Evolutionary conservation across 2,888 invertebrate genomes (phyloP), one percentile per base, ranked within the genome.

Genomic region (Tetranychus truncatus): DNA sequence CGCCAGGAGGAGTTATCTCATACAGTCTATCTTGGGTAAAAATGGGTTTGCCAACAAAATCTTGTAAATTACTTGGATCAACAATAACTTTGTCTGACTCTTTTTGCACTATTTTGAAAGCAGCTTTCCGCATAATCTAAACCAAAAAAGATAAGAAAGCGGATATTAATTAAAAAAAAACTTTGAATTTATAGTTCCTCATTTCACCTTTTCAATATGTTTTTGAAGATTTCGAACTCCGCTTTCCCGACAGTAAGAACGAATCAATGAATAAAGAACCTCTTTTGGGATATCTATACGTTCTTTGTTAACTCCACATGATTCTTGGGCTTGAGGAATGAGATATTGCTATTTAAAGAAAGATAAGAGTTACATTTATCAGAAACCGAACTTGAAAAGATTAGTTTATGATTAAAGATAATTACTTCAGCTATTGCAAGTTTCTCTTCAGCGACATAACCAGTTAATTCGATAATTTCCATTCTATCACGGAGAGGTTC

Each of bases 381-480:
- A 55, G 9, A 34, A 4, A 34, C 4, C 34, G 34, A 34, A 5
- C 5, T 34, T 3, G 4, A 34, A 34, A 34, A 34, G 34, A 34
- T 34, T 34, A 34, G 34, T 34, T 4, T 5, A 11, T 11, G 11
- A 9, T 1, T 4, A 69, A 6, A 8, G 34, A 69, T 20, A 24
- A 20, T 69, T 69, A 69, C 69, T 21, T 92, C 88, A 0, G 99
- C 95, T 79, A 99, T 99, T 2, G 92, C 92, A 46, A 97, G 83
- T 83, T 99, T 99, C 82, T 99, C 99, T 82, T 99, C 95, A 0
- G 96, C 95, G 0, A 99, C 94, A 84, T 99, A 99, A 18, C 97
- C 92, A 0, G 96, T 96, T 87, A 99, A 95, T 81, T 97, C 94
- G 78, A 99, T 99, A 86, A 99, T 90, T 84, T 99, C 99, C 99